Base-by-base conservation (phyloP, 1,140 invertebrate genomes). In the Drosophila asahinai region DNA sequence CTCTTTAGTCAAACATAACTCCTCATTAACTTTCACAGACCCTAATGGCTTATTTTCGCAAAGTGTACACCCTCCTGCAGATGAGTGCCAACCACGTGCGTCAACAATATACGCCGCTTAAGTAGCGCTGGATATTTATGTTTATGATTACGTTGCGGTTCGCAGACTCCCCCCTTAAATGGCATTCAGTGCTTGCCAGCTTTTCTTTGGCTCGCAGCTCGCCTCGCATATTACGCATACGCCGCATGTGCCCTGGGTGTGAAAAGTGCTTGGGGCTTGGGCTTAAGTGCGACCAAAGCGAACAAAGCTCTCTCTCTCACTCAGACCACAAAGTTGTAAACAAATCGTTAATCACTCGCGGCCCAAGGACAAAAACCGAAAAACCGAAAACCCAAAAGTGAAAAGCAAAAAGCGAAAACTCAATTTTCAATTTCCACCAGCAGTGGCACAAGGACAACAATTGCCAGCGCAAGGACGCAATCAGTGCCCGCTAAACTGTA, bases 121-220 rank as follows among this genome's bases (percentile, higher is more conserved):
- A 87, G 83, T 70, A 71, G 80, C 72, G 67, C 52, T 57, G 80
- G 84, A 81, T 87, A 87, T 87, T 87, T 87, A 87, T 87, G 84
- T 70, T 87, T 87, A 87, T 87, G 84, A 87, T 87, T 81, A 78
- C 78, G 81, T 87, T 89, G 84, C 78, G 86, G 74, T 78, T 84
- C 66, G 73, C 84, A 89, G 68, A 55, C 64, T 81, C 71, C 77
- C 17, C 43, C 27, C 47, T 49, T 15, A 67, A 67, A 67, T 54
- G 40, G 63, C 62, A 22, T 36, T 51, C 38, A 45, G 47, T 12
- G 36, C n/a, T 43, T 64, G 38, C 62, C 30, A 38, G 22, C 36
- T 19, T 57, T 57, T 17, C 33, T 11, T 33, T 30, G 7, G 30
- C 30, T 25, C 22, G 22, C 22, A 30, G 27, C 27, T 30, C 33